Base-by-base conservation (phyloP, 2,113 vertebrate genomes). In the Siniperca chuatsi region DNA sequence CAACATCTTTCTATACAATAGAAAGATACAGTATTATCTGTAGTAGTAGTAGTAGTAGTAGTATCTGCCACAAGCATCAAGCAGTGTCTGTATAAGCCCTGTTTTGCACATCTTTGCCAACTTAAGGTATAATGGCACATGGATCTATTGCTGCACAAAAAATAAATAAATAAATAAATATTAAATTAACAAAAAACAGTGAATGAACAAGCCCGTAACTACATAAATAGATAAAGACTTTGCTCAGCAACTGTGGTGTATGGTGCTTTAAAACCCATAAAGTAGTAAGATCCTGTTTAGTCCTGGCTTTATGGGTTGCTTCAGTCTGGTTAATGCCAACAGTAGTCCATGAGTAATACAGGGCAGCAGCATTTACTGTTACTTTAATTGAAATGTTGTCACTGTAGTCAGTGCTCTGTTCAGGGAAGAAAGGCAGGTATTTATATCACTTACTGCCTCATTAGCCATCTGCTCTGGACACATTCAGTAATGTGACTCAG, bases 61-160 rank as follows among this genome's bases (percentile, higher is more conserved):
- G 25, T 58, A 1, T 60, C 73, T 81, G 74, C 70, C 78, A 79
- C 83, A 83, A 83, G 80, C 77, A 73, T 75, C 72, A 72, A 85
- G 66, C 87, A 50, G 60, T 77, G 58, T 67, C 52, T 75, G 18
- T 73, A 69, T 40, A 52, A 85, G 70, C 75, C 75, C 50, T 64
- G 81, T 76, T 74, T 81, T 15, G 8, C 72, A 75, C 58, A 75
- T 78, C 73, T 77, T 80, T 78, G 62, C 84, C 82, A 85, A 81
- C 37, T 87, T 82, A 83, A 85, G 87, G 83, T 91, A 62, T 66
- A 84, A 91, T 85, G 87, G 79, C 86, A 89, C 69, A 78, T 76
- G 65, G 71, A 81, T 90, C 55, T 57, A 79, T 72, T 65, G 75
- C 81, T 86, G 69, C 78, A 86, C 61, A 50, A 66, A 44, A 29